Base-by-base conservation (phyloP, 2,113 vertebrate genomes). In the Hippopotamus amphibius region DNA sequence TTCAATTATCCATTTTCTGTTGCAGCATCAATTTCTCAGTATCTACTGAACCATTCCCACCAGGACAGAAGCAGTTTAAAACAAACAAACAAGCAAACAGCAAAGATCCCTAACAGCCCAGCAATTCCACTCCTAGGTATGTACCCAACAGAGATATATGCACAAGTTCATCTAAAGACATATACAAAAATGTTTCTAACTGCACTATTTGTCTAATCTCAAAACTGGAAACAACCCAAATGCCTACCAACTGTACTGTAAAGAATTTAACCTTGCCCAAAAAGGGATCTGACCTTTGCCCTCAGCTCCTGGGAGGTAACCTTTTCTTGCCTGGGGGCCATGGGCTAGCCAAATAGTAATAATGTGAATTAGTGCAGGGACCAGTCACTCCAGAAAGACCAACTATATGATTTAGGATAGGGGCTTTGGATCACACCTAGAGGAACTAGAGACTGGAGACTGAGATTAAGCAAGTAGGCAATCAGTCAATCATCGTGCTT, bases 1-100 rank as follows among this genome's bases (percentile, higher is more conserved):
- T 95, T 96, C 37, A 50, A 33, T 71, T 90, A 87, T 55, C 7
- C 55, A 79, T 84, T 96, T 95, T 90, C 74, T 87, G 93, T 85
- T 91, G 59, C 28, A 86, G 72, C 30, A 93, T 53, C 28, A 28
- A 17, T 41, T 95, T 95, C 55, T 88, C 48, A 97, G 0, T 61
- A 94, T 61, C 9, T 76, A 93, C 33, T 9, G 14, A 88, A 91
- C 16, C 5, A 88, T 80, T 95, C 59, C 61, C 37, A 95, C 14
- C 37, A 93, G 12, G 53, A 88, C 22, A 96, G 1, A 93, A 53
- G 8, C 41, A 91, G 17, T 92, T 92, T 48, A 91, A 92, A 96
- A 71, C 69, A 93, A 81, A 63, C 7, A 89, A 41, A 61, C 53
- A 82, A 55, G 8, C 7, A 61, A 22, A 90, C 0, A 46, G n/a